A percentile compares a stretch with the other conserved stretches of the same genome.
phyloP scores from a whole-genome alignment of 2,113 vertebrate genomes.

The Planiliza haematocheilus region DNA sequence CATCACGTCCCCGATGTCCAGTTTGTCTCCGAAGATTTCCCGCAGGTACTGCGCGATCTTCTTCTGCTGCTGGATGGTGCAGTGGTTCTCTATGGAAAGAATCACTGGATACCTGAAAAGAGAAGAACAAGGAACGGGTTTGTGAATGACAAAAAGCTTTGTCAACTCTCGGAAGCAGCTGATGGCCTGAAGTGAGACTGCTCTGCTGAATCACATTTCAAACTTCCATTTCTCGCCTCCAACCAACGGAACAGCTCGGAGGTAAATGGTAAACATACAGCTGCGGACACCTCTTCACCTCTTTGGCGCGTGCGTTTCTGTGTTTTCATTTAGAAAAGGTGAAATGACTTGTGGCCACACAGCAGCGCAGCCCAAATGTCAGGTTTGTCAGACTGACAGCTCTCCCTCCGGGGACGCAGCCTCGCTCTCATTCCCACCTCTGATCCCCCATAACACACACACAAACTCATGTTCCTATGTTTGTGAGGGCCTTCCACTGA shows the following conservation, averaged over 20 bases:
- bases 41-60: constrained; percentile 96
- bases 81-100: constrained; percentile 97
- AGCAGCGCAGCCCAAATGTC: constrained; percentile 72
- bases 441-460: constrained; percentile 42
- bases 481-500: too few relatives aligned
- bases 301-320: background rate
- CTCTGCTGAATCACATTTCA: constrained; percentile 20
- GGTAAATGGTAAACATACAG: constrained; percentile 20
- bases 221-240: constrained; percentile 18
- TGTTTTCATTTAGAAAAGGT: constrained; percentile 63
- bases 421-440: constrained; percentile 38
- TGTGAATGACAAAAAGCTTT: constrained; percentile 1
- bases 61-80: constrained; percentile 95
- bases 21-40: constrained; percentile 92
- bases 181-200: background rate
- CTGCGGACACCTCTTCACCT: background rate
- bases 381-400: constrained; percentile 71
- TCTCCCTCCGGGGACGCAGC: constrained; percentile 57
- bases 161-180: background rate
- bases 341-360: constrained; percentile 71
- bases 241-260: constrained; percentile 1
- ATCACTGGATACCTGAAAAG: constrained; percentile 92
- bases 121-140: constrained; percentile 1
- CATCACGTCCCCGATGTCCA: constrained; percentile 87
- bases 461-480: background rate